Evolutionary conservation across 1,140 invertebrate species (phyloP).

Genomic region (Rhynchophorus ferrugineus): DNA sequence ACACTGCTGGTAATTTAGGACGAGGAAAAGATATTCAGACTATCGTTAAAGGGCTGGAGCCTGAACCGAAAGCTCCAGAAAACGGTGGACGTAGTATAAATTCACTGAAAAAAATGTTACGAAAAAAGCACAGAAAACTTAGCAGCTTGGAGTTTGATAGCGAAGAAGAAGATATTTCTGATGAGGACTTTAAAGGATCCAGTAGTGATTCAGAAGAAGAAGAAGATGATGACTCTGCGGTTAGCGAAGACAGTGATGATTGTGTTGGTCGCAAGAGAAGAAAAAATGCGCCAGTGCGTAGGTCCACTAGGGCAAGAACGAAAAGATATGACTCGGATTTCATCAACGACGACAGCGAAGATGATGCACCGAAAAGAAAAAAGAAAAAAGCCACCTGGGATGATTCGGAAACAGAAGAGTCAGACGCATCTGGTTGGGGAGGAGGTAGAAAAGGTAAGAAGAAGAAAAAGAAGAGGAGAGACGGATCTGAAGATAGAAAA

Average conservation of each 20-base stretch:
- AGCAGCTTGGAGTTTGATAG: conserved; percentile 76
- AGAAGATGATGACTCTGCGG: conserved; percentile 50
- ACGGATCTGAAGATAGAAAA: neutral
- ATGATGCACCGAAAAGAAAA: conserved; percentile 49
- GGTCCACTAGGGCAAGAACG: conserved; percentile 50
- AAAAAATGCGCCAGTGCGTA: conserved; percentile 43
- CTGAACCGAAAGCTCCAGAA: conserved; percentile 23
- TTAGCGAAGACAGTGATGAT: conserved; percentile 52
- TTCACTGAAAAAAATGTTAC: conserved; percentile 26
- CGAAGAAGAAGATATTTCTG: conserved; percentile 69
- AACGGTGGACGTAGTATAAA: conserved; percentile 2
- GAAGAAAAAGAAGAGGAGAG: conserved; percentile 31
- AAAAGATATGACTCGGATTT: conserved; percentile 51
- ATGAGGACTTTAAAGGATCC: conserved; percentile 79
- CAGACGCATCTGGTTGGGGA: conserved; percentile 44
- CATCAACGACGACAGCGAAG: conserved; percentile 50
- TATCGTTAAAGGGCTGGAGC: conserved; percentile 75
- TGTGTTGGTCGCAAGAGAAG: conserved; percentile 42
- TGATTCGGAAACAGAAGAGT: conserved; percentile 49
- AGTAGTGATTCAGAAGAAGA: conserved; percentile 29
- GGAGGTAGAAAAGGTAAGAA: conserved; percentile 28
- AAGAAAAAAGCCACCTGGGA: conserved; percentile 46
- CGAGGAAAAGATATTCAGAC: conserved; percentile 84
- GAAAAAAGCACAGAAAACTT: conserved; percentile 65
- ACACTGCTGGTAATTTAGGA: conserved; percentile 41